Base-by-base conservation (phyloP, 1,140 invertebrate genomes). In the Armadillidium nasatum region DNA sequence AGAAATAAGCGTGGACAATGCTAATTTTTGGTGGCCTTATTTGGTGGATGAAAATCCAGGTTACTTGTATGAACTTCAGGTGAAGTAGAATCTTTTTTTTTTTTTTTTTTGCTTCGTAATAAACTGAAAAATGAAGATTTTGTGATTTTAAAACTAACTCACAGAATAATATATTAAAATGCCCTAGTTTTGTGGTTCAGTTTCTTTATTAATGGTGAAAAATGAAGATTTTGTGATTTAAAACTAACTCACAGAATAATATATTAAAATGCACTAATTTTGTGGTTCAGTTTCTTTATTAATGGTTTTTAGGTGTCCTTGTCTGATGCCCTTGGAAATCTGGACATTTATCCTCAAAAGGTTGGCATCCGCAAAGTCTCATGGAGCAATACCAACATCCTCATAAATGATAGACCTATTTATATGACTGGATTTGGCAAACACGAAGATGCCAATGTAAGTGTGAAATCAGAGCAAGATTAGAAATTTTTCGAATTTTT, bases 391-490 rank as follows among this genome's bases (percentile, higher is more conserved):
- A 90, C 88, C 0, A 87, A 88, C 74, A 86, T 98, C 21, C 86
- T 91, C 10, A 90, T 98, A 23, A 99, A 99, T 83, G 88, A 89
- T 33, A 90, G 89, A 83, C 91, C 91, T 0, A 88, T 97, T 23
- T 98, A 98, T 85, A 89, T 98, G 78, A 89, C 91, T 81, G 97
- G 96, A 19, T 96, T 97, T 83, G 95, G 94, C n/a, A 91, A 92
- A 83, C 96, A 98, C 83, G 96, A 99, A 86, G 96, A 98, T 87
- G 91, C 93, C 13, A 90, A 93, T 86, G 92, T 95, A 86, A 88
- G 89, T 84, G 10, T 60, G 15, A 10, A 15, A 44, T 11, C 22
- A 60, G 7, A 33, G 33, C 2, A 6, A 33, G 33, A 3, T 33
- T 33, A 33, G 33, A 33, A 11, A 4, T 21, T 15, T 13, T 7